Base-by-base conservation (phyloP, 2,888 invertebrate species). In the Oscheius sp. region DNA sequence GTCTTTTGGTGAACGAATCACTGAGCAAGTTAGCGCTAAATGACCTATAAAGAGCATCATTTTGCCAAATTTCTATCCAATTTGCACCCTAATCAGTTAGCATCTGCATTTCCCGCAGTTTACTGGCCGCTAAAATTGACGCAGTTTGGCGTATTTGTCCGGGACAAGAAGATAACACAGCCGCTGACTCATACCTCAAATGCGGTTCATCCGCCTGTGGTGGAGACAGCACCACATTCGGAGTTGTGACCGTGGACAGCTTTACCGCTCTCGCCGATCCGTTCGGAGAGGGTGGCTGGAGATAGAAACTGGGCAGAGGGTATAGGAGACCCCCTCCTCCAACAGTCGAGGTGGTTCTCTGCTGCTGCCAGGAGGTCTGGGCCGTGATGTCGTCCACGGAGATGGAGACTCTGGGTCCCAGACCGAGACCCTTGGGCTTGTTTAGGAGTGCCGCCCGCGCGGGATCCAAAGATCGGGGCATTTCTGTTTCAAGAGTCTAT, bases 391-490 rank as follows among this genome's bases (percentile, higher is more conserved):
- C 79, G 59, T 81, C 81, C 4, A 81, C 81, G n/a, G 81, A 81
- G 13, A 79, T 76, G 10, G 81, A 81, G n/a, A 79, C 79, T 1
- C 81, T 33, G 1, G 59, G 66, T 1, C 33, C 73, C 13, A 74
- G 55, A n/a, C 53, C 55, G 42, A 13, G 37, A 21, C 35, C 21
- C 21, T 13, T n/a, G 9, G 53, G 35, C 48, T 73, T 68, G 9
- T 74, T 75, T 5, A 81, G 73, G 9, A 79, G 74, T 9, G 76
- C 74, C n/a, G 76, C 71, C 2, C 76, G 71, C 0, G 77, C 50
- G 10, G 79, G 78, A 58, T 81, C 81, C 48, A 73, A 59, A 21
- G 81, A 78, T 1, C 78, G 76, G n/a, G 79, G 81, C 81, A 81
- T 81, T 53, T 59, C 42, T 42, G 42, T 42, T 42, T 42, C 21